These are phyloP conservation scores for Anneissia japonica DNA, from an alignment of 35 echinoderm and acorn worm genomes.

Conservation along the genomic window DNA sequence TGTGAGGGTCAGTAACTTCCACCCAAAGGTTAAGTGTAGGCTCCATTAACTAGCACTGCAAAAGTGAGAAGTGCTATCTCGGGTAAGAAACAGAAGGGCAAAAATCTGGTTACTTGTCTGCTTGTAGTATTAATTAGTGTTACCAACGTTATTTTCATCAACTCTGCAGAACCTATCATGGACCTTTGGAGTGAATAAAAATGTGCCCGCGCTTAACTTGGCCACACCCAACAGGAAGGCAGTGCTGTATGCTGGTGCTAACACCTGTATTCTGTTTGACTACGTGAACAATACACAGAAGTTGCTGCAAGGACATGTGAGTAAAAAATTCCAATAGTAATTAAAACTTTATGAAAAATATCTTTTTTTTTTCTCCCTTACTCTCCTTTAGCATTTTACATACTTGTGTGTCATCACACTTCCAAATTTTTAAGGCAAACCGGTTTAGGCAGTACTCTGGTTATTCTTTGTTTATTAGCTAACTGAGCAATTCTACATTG, in stretches of 20 bases:
- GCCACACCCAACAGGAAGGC: constrained; percentile 57
- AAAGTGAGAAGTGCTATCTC: neutral
- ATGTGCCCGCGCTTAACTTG: constrained; percentile 76
- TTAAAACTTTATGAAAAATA: no score
- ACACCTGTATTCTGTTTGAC: constrained; percentile 76
- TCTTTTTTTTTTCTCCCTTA: no score
- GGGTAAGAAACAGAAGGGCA: neutral
- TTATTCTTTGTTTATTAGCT: no score
- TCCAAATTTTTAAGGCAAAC: no score
- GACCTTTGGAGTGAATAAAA: constrained; percentile 93
- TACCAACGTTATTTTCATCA: constrained; percentile 2
- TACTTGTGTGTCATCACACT: no score
- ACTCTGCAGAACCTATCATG: constrained; percentile 65
- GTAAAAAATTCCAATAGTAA: no score
- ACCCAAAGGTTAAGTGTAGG: neutral
- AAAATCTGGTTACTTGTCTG: neutral
- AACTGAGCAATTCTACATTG: no score
- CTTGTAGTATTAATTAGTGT: neutral
- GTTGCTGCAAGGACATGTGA: constrained; percentile 94
- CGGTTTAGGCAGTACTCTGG: no score
- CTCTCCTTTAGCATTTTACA: no score
- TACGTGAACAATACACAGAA: constrained; percentile 80
- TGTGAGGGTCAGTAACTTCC: neutral
- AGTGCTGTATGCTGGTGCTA: constrained; percentile 72
- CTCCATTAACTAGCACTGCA: neutral